Conservation (phyloP, 2,113 vertebrate species). For the Anarhynchus alexandrinus region DNA sequence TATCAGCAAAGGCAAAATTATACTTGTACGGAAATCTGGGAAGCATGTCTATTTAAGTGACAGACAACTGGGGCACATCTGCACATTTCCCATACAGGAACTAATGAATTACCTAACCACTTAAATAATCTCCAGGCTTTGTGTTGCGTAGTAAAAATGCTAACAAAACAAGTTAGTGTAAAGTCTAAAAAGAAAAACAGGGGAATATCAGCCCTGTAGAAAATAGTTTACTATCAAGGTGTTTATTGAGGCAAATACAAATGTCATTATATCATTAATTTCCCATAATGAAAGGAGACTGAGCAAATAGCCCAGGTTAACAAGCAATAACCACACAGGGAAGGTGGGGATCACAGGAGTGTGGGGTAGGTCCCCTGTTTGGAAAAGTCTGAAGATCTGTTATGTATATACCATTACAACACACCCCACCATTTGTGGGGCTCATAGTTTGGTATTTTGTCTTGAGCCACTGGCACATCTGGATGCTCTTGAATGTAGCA, state of each 20-base stretch:
- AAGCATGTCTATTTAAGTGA: not conserved
- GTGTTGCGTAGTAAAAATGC: not conserved
- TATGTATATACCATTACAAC: too few relatives aligned
- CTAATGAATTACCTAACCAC: constrained; percentile 8
- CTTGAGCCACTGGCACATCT: not conserved
- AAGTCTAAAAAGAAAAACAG: not conserved
- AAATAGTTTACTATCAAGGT: not conserved
- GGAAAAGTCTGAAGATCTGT: not conserved
- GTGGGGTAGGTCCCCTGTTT: too few relatives aligned
- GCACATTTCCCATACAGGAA: not conserved
- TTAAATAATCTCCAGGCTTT: not conserved
- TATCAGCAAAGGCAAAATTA: not conserved
- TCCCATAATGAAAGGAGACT: not conserved
- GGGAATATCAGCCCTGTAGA: not conserved
- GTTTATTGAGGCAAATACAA: not conserved
- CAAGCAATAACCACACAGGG: not conserved
- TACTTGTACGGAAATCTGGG: not conserved
- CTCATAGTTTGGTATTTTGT: not conserved
- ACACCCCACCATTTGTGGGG: not conserved
- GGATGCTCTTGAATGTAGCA: not conserved
- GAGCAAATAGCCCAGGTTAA: not conserved
- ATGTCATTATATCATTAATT: not conserved
- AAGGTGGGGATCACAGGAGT: not conserved
- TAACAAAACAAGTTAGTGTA: not conserved
- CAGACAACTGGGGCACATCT: not conserved